phyloP scores from a whole-genome alignment of 2,888 invertebrate genomes.

The Synanthedon formicaeformis region DNA sequence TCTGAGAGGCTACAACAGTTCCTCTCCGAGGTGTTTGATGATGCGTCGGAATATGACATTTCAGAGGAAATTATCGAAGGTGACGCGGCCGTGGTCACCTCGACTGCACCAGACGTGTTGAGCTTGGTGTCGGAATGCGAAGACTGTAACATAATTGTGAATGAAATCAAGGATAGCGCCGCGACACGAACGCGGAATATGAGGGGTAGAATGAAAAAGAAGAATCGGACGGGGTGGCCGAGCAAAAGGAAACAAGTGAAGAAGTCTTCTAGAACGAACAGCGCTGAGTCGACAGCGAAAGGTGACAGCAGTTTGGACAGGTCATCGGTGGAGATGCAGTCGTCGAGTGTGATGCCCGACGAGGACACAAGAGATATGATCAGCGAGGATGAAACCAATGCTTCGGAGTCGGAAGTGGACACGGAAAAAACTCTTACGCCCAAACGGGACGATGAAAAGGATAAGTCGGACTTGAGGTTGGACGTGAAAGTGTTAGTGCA shows the following conservation, averaged over 20 bases:
- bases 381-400: conserved; percentile 36
- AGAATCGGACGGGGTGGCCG: conserved; percentile 88
- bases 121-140: conserved; percentile 57
- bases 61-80: conserved; percentile 51
- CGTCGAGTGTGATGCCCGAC: conserved; percentile 18
- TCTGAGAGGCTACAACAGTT: conserved; percentile 55
- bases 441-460: conserved; percentile 14
- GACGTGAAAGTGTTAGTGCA: conserved; percentile 31
- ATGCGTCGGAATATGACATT: conserved; percentile 58
- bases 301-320: conserved; percentile 34
- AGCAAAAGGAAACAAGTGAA: conserved; percentile 55
- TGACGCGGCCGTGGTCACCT: conserved; percentile 34
- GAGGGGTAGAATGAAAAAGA: conserved; percentile 73
- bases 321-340: conserved; percentile 34
- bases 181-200: conserved; percentile 30
- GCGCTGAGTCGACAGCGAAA: conserved; percentile 31
- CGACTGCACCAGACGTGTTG: conserved; percentile 53
- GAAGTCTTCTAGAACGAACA: conserved; percentile 38
- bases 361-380: conserved; percentile 42
- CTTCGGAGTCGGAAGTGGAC: conserved; percentile 23
- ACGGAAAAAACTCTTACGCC: conserved; percentile 20
- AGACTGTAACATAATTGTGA: conserved; percentile 48
- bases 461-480: conserved; percentile 21
- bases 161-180: conserved; percentile 37
- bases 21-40: conserved; percentile 54